Base-by-base conservation (phyloP, 2,113 vertebrate genomes). In the Piaya cayana region DNA sequence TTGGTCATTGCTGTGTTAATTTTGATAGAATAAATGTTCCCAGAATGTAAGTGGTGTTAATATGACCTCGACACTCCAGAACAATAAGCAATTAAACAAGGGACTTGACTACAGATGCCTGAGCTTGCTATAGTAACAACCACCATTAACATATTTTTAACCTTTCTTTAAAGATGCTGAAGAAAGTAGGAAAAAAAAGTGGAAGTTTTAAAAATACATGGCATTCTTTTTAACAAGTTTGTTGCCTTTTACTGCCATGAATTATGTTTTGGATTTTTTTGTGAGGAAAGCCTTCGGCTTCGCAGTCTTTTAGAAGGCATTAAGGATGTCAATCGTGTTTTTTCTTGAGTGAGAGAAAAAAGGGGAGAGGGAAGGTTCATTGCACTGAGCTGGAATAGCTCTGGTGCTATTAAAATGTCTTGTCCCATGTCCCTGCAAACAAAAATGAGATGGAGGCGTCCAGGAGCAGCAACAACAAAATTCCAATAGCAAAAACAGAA, bases 81-180 rank as follows among this genome's bases (percentile, higher is more conserved):
- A 78, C 62, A 94, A 71, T 30, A 75, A 87, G 63, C 74, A 85
- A 76, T 91, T 91, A 85, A 91, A 29, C 26, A 75, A 89, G 58
- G 16, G 74, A 58, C 58, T 88, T 87, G 43, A 63, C 37, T 89
- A 75, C 58, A 79, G 36, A 84, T 82, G 87, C 82, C 60, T 68
- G 58, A 91, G 58, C 70, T 90, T 92, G 84, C 93, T 91, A 91
- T 95, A 79, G 92, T 87, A 91, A 93, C 93, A 87, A n/a, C 43
- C 29, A 17, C 34, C 6, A 87, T 85, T 95, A 91, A 32, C 59
- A 88, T 88, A 72, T 74, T 88, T 39, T 92, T 86, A 86, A 80
- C 60, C 65, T 93, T 92, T 88, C 37, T 26, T 62, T 88, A 77
- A 71, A 69, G 56, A 67, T 53, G 83, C 63, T n/a, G 74, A 45